Conservation (phyloP, 2,113 vertebrate genomes). For the Saguinus midas region DNA sequence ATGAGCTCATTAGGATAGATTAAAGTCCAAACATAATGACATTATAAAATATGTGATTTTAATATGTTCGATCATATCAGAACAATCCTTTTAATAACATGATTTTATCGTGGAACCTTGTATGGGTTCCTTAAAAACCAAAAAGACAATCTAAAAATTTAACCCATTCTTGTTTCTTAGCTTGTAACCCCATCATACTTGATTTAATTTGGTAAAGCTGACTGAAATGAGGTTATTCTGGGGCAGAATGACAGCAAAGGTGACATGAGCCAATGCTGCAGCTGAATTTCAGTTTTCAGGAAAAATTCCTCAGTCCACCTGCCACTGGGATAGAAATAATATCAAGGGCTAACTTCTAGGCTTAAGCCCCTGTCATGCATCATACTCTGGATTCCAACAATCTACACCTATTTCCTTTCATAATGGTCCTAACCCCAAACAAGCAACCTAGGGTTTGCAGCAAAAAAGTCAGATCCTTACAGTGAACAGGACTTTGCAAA, state of each 20-base stretch:
- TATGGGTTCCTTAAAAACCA: slow-evolving; percentile 50
- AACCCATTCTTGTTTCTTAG: slow-evolving; percentile 29
- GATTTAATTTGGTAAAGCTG: slow-evolving; percentile 30
- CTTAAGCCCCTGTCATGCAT: background rate
- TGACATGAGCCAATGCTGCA: background rate
- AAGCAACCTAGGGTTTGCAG: background rate
- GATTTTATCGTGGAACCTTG: slow-evolving; percentile 6
- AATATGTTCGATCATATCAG: slow-evolving; percentile 43
- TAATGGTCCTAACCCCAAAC: background rate
- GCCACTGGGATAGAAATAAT: background rate
- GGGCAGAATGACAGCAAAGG: background rate
- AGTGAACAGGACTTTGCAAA: background rate
- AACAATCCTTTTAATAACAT: slow-evolving; percentile 52
- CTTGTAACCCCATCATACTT: background rate
- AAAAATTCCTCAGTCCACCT: background rate
- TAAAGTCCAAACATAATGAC: slow-evolving; percentile 48
- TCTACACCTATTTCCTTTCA: slow-evolving; percentile 37
- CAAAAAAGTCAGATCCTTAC: background rate
- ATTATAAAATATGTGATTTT: slow-evolving; percentile 46
- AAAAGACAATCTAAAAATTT: slow-evolving; percentile 45
- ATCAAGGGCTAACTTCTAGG: background rate
- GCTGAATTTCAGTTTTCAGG: background rate
- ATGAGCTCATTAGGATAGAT: slow-evolving; percentile 30
- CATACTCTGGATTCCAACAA: background rate
- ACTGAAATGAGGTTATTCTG: background rate